Base-by-base conservation (phyloP, 1,140 invertebrate species). In the Papilio machaon region DNA sequence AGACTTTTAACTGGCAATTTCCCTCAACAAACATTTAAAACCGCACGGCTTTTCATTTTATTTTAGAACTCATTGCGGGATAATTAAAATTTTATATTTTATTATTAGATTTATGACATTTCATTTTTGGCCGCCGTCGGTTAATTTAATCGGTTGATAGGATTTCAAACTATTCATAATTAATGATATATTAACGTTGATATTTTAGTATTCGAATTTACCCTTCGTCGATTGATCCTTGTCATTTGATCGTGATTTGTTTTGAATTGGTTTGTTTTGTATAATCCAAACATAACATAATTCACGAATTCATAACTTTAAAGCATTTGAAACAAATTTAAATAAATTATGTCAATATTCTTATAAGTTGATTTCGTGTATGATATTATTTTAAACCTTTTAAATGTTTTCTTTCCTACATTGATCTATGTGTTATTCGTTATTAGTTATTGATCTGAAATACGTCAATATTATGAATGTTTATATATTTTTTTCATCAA, bases 41-140 rank as follows among this genome's bases (percentile, higher is more conserved):
- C 23, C 60, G 60, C 60, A 64, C 23, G 60, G 17, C 60, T 23
- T 64, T 64, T 35, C 23, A 23, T 64, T 4, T 13, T 35, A 13
- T 15, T 70, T 35, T 38, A 35, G 13, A 70, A 17, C 64, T 35
- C 10, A 9, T 11, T 35, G 23, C 30, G 11, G 64, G 64, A 30
- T 70, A 35, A 70, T 70, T 70, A 70, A 70, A 70, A 70, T 70
- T 35, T 30, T 17, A 38, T 38, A 70, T 70, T 35, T 70, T 70
- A 70, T 38, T 70, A 70, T 38, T 70, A 2, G 64, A 30, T 70
- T 64, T 2, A 17, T 70, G 30, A 70, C 64, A 70, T 70, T 35
- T 35, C 64, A 7, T 15, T 15, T 38, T 70, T 35, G 60, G 23
- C 30, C 11, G 64, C 64, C 13, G 30, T 13, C 13, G 35, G 30